Conservation (phyloP, 2,888 invertebrate species). For the Trissolcus brochymenae region DNA sequence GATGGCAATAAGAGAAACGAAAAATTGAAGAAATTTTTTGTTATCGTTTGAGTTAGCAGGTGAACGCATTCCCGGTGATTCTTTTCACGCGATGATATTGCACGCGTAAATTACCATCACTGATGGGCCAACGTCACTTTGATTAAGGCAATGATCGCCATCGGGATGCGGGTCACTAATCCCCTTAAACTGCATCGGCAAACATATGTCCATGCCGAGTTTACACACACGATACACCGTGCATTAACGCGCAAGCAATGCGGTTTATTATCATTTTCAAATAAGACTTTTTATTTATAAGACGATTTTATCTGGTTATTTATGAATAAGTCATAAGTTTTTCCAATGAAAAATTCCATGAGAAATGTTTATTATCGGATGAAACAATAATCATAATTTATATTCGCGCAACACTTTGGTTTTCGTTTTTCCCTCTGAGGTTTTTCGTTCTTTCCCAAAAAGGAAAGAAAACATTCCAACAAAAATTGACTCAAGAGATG, state of each 20-base stretch:
- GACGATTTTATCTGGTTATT: slow-evolving; percentile 51
- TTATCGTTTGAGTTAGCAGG: slow-evolving; percentile 68
- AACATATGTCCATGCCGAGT: slow-evolving; percentile 43
- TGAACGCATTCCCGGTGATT: slow-evolving; percentile 63
- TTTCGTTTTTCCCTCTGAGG: neutral
- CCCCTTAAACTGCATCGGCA: slow-evolving; percentile 55
- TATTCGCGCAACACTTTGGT: neutral
- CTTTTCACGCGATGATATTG: slow-evolving; percentile 59
- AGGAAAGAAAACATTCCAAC: neutral
- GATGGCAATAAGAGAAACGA: neutral
- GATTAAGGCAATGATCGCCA: slow-evolving; percentile 59
- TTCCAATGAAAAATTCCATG: neutral
- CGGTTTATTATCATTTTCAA: slow-evolving; percentile 54
- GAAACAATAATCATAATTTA: slow-evolving; percentile 38
- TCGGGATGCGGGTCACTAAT: slow-evolving; percentile 55
- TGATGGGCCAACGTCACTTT: slow-evolving; percentile 47
- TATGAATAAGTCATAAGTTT: slow-evolving; percentile 33
- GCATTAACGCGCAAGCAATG: slow-evolving; percentile 37
- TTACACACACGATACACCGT: slow-evolving; percentile 23
- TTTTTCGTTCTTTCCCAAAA: slow-evolving; percentile 7
- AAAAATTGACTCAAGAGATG: neutral
- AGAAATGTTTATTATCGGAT: slow-evolving; percentile 24
- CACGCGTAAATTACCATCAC: slow-evolving; percentile 60
- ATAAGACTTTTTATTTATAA: slow-evolving; percentile 29
- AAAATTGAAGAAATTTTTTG: slow-evolving; percentile 35